A percentile compares a stretch with the other conserved stretches of the same genome.
Evolutionary conservation across 1,140 invertebrate genomes (phyloP).

Genomic region (Anoplophora glabripennis): DNA sequence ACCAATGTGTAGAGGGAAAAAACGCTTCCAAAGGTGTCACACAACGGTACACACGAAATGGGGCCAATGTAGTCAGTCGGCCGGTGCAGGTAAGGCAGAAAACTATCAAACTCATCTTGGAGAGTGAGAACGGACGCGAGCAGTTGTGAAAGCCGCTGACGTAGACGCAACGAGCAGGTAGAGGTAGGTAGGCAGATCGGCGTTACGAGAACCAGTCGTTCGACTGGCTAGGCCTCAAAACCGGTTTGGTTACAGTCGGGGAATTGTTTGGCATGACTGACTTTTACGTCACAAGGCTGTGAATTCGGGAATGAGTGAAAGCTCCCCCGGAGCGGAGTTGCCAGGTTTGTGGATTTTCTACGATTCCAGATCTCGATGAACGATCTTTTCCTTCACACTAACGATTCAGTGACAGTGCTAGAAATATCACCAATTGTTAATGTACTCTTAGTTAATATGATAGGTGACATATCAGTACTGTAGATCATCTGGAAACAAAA

Average conservation of each 20-base stretch:
- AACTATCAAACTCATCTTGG: constrained; percentile 17
- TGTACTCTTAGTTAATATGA: too few relatives aligned
- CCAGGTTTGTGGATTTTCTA: too few relatives aligned
- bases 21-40: constrained; percentile 20
- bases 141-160: constrained; percentile 22
- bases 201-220: constrained; percentile 25
- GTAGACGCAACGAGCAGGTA: constrained; percentile 23
- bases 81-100: constrained; percentile 20
- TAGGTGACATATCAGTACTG: too few relatives aligned
- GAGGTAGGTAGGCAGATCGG: constrained; percentile 18
- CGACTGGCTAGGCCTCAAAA: constrained; percentile 19
- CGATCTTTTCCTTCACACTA: too few relatives aligned
- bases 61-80: constrained; percentile 27
- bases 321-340: background rate
- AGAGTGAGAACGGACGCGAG: constrained; percentile 10
- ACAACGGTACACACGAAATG: constrained; percentile 35
- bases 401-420: too few relatives aligned
- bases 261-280: constrained; percentile 19
- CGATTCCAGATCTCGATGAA: too few relatives aligned
- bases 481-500: too few relatives aligned
- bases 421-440: too few relatives aligned
- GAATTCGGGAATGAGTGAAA: constrained; percentile 12
- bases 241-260: constrained; percentile 20
- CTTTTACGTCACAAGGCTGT: constrained; percentile 29
- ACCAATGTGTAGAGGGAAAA: background rate